Evolutionary conservation across 1,140 invertebrate species (phyloP).

Genomic region (Drosophila chauvacae): DNA sequence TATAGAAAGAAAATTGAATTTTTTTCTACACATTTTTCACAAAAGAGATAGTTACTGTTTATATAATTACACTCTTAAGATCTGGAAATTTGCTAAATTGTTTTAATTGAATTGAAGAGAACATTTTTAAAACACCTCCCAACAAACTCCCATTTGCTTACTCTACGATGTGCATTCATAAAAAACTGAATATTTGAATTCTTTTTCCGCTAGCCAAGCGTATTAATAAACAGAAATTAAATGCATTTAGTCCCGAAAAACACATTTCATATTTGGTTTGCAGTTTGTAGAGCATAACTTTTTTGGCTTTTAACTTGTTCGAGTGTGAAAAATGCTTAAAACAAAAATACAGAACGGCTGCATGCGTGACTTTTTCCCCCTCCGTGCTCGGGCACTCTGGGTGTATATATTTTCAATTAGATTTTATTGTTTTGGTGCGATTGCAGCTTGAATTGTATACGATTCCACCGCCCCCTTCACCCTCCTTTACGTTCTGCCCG

Average conservation of each 20-base stretch:
- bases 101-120: not conserved
- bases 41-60: not conserved
- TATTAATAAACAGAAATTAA: constrained; percentile 54
- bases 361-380: constrained; percentile 20
- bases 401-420: constrained; percentile 68
- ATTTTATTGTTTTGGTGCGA: constrained; percentile 78
- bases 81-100: not conserved
- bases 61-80: not conserved
- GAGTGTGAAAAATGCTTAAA: constrained; percentile 30
- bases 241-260: constrained; percentile 23
- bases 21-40: no score
- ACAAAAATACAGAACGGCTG: constrained; percentile 11
- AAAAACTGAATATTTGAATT: constrained; percentile 22
- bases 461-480: constrained; percentile 33
- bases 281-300: constrained; percentile 44
- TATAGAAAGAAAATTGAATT: not conserved
- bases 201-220: constrained; percentile 45
- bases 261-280: constrained; percentile 30
- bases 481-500: constrained; percentile 28
- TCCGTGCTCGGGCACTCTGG: constrained; percentile 1
- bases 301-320: constrained; percentile 34
- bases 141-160: constrained; percentile 24
- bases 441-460: constrained; percentile 64
- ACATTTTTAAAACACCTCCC: not conserved
- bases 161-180: not conserved